Evolutionary conservation across 1,140 invertebrate species (phyloP).

Genomic region (Lerema accius): DNA sequence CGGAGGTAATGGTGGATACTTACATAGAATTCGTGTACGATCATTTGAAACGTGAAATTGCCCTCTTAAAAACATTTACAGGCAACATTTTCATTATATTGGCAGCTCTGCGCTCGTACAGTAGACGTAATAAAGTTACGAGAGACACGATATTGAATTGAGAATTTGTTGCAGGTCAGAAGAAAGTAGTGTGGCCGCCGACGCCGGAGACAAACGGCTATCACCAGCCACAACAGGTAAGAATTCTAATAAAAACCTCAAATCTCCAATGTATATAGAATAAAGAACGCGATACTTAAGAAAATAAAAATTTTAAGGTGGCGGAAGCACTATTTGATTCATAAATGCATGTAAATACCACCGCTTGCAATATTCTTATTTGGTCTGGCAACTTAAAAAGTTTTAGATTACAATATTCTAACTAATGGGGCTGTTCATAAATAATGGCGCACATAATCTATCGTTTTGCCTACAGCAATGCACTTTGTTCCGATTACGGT

Average conservation of each 20-base stretch:
- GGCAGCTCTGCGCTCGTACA: background rate
- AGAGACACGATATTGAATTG: slow-evolving; percentile 8
- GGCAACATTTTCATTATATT: slow-evolving; percentile 2
- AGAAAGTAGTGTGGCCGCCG: slow-evolving; percentile 92
- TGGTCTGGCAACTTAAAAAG: background rate
- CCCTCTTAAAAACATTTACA: background rate
- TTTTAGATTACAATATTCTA: too few species aligned
- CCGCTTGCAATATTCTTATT: slow-evolving; percentile 30
- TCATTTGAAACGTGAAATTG: slow-evolving; percentile 17
- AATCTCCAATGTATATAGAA: slow-evolving; percentile 10
- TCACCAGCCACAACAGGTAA: slow-evolving; percentile 79
- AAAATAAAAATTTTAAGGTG: slow-evolving; percentile 45
- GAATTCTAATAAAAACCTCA: too few species aligned
- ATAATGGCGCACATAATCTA: background rate
- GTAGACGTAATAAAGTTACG: too few species aligned
- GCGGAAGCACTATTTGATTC: slow-evolving; percentile 31
- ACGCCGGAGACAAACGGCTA: slow-evolving; percentile 87
- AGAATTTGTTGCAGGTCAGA: slow-evolving; percentile 85
- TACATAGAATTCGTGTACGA: background rate
- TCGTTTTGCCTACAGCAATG: background rate
- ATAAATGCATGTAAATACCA: slow-evolving; percentile 51
- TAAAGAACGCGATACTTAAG: slow-evolving; percentile 1
- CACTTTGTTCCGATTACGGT: background rate
- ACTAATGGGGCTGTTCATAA: slow-evolving; percentile 2
- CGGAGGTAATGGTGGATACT: background rate